Base-by-base conservation (phyloP, 2,888 invertebrate species). In the Dendrolimus pini region DNA sequence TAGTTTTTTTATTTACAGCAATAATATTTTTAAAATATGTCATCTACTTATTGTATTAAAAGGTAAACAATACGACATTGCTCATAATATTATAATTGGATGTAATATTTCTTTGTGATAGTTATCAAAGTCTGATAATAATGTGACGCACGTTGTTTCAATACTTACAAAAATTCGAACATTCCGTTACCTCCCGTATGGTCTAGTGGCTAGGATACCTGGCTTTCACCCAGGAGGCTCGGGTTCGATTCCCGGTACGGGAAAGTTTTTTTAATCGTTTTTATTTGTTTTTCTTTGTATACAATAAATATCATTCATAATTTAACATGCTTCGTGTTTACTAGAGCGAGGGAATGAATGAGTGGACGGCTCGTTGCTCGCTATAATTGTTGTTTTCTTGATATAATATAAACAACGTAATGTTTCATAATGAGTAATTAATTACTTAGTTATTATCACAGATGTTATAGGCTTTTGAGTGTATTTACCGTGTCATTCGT, bases 241-340 rank as follows among this genome's bases (percentile, higher is more conserved):
- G 93, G 93, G 93, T 93, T 93, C 93, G 93, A 93, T 93, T 93
- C 93, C 93, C 93, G 93, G 93, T 93, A 93, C 92, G 92, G 93
- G 92, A 93, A 92, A 60, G 0, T 57, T 55, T 52, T 10, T 54
- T n/a, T 47, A 41, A 52, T 12, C 3, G 41, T 30, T n/a, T 18
- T 10, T 52, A 55, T 9, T 56, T 52, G 10, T 57, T 56, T 52
- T 30, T 13, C 3, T 30, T 3, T 30, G 30, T 30, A 30, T 30
- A 47, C 12, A 47, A 42, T n/a, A 10, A 1, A 10, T 47, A 9
- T 47, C 47, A 47, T 47, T 47, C 47, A 12, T 47, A 47, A 12
- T 47, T 47, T 47, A 47, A 47, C 47, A 47, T 7, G 47, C 30
- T 30, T 30, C 30, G 30, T 30, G 47, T 47, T 47, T 47, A 47